A percentile compares a stretch with the other conserved stretches of the same genome.
phyloP scores from a whole-genome alignment of 2,888 invertebrate genomes.

The Cephus pygmeus region DNA sequence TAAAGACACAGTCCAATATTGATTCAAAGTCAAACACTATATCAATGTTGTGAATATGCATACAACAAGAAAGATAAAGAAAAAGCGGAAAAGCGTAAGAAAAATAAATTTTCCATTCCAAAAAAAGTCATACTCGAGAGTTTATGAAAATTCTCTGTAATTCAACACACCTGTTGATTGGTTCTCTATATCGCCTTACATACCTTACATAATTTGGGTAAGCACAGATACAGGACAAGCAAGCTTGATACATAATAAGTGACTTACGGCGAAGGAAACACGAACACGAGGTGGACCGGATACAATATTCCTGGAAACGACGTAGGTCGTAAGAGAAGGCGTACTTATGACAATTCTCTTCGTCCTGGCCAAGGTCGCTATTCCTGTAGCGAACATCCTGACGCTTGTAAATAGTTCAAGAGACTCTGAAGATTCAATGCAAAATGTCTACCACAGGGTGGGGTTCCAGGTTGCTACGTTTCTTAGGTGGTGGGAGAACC shows the following conservation, averaged over 20 bases:
- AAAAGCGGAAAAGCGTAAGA: neutral
- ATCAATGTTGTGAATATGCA: no score
- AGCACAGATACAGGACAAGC: no score
- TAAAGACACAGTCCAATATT: no score
- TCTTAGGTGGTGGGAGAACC: neutral
- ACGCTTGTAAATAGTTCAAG: neutral
- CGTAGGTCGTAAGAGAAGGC: neutral
- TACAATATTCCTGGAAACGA: conserved; percentile 16
- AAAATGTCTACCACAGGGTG: no score
- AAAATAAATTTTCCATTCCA: neutral
- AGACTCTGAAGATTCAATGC: neutral
- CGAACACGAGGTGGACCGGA: conserved; percentile 27
- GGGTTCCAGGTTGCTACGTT: neutral
- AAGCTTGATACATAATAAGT: conserved; percentile 7
- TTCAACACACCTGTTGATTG: neutral
- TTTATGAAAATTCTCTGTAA: neutral
- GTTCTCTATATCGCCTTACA: no score
- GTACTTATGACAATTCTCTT: no score
- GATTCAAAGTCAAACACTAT: no score
- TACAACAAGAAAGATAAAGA: neutral
- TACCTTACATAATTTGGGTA: no score
- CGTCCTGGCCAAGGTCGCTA: neutral
- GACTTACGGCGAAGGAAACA: conserved; percentile 34
- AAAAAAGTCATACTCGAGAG: neutral
- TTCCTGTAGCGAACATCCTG: neutral